Conservation (phyloP, 2,797 vertebrate species). For the Takifugu ocellatus region DNA sequence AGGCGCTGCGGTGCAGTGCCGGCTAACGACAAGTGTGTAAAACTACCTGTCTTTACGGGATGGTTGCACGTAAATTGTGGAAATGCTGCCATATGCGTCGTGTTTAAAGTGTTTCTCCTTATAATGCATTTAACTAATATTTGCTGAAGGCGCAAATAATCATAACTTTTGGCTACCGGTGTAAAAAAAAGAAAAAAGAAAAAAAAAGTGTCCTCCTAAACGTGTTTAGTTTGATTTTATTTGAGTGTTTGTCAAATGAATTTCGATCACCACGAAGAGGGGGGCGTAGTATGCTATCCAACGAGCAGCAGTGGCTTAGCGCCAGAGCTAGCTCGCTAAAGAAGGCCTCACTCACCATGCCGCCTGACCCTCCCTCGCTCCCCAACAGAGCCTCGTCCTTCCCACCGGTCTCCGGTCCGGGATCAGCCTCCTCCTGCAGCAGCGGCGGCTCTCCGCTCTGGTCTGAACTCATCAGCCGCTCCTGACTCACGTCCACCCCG, state of each 20-base stretch:
- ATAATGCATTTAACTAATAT: not conserved
- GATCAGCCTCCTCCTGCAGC: slow-evolving; percentile 84
- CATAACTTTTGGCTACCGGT: not conserved
- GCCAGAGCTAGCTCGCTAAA: slow-evolving; percentile 20
- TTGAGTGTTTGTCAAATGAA: slow-evolving; percentile 18
- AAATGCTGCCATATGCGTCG: slow-evolving; percentile 8
- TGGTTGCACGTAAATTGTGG: not conserved
- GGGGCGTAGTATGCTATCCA: slow-evolving; percentile 32
- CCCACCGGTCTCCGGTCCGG: slow-evolving; percentile 74
- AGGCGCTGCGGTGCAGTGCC: slow-evolving; percentile 23
- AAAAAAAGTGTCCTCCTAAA: not conserved
- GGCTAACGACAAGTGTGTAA: slow-evolving; percentile 10
- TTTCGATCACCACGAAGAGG: slow-evolving; percentile 7
- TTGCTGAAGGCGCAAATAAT: not conserved
- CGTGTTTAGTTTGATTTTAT: slow-evolving; percentile 12
- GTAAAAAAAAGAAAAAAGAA: not conserved
- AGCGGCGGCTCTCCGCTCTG: slow-evolving; percentile 81
- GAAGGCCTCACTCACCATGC: slow-evolving; percentile 80
- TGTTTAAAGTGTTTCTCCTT: not conserved
- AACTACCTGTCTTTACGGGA: slow-evolving; percentile 9
- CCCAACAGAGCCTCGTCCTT: slow-evolving; percentile 73
- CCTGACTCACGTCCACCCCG: slow-evolving; percentile 78
- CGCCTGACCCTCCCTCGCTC: slow-evolving; percentile 74
- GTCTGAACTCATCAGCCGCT: slow-evolving; percentile 85
- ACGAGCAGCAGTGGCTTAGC: slow-evolving; percentile 27